Evolutionary conservation across 2,113 vertebrate genomes (phyloP).

Genomic region (Pluvianellus socialis): DNA sequence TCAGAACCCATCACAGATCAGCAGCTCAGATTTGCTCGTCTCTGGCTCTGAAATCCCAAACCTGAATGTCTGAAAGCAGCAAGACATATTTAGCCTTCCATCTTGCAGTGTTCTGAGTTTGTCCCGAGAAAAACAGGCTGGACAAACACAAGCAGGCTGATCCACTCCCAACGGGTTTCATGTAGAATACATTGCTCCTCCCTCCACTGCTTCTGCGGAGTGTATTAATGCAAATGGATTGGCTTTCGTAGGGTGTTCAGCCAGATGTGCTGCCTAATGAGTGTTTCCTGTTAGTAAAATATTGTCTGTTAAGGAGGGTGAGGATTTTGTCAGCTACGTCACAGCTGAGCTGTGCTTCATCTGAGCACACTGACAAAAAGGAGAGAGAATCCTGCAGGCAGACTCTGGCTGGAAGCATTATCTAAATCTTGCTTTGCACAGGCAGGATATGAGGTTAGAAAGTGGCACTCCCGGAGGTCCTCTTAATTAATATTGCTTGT

Average conservation of each 20-base stretch:
- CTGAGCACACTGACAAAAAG: background rate
- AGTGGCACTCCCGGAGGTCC: conserved; percentile 10
- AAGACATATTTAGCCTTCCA: background rate
- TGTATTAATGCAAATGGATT: background rate
- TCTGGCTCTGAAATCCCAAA: background rate
- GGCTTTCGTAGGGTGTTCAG: background rate
- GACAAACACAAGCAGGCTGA: background rate
- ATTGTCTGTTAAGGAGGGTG: background rate
- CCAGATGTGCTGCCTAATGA: background rate
- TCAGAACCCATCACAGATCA: background rate
- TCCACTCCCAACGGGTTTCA: background rate
- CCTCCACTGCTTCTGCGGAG: background rate
- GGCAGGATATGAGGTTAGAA: conserved; percentile 39
- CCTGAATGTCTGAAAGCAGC: background rate
- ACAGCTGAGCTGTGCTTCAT: background rate
- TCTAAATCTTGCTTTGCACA: background rate
- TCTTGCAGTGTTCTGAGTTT: background rate
- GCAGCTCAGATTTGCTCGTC: background rate
- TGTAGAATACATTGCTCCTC: fast-evolving
- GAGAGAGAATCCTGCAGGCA: background rate
- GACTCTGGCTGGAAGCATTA: background rate
- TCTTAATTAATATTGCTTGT: conserved; percentile 52
- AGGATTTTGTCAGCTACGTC: background rate
- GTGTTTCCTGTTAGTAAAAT: background rate
- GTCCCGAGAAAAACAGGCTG: background rate